phyloP scores from a whole-genome alignment of 2,113 vertebrate genomes.

The Ptychochromis oligacanthus region DNA sequence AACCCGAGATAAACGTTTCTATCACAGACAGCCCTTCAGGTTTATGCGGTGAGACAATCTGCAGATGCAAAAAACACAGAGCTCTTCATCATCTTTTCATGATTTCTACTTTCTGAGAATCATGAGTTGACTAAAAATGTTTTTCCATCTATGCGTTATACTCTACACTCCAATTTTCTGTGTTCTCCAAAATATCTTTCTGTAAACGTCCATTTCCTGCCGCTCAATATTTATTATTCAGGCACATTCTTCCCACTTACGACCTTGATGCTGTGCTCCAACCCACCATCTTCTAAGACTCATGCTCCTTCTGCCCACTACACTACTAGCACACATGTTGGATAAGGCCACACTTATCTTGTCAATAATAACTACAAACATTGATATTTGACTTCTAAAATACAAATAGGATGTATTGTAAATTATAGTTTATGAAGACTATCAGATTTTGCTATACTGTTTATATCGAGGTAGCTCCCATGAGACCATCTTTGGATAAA shows the following conservation, averaged over 20 bases:
- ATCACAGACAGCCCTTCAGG: no score
- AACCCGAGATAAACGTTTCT: no score
- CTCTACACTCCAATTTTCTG: not conserved
- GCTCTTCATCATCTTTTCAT: not conserved
- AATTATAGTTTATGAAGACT: not conserved
- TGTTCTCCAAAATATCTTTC: not conserved
- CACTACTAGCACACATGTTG: not conserved
- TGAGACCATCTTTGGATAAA: no score
- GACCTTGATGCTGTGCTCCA: not conserved
- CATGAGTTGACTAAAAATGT: not conserved
- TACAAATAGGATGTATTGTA: not conserved
- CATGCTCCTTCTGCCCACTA: not conserved
- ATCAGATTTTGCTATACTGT: not conserved
- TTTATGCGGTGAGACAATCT: no score
- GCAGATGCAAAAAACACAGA: no score
- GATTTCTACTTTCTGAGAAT: not conserved
- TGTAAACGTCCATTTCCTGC: not conserved
- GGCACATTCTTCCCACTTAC: not conserved
- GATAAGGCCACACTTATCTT: not conserved
- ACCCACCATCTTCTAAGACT: not conserved
- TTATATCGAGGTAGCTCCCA: not conserved
- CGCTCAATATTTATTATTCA: not conserved
- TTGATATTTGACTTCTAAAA: not conserved
- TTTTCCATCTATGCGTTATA: no score
- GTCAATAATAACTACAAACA: not conserved